Evolutionary conservation across 2,888 invertebrate species (phyloP), one percentile per base, ranked within the genome.

Genomic region (Microctonus hyperodae): DNA sequence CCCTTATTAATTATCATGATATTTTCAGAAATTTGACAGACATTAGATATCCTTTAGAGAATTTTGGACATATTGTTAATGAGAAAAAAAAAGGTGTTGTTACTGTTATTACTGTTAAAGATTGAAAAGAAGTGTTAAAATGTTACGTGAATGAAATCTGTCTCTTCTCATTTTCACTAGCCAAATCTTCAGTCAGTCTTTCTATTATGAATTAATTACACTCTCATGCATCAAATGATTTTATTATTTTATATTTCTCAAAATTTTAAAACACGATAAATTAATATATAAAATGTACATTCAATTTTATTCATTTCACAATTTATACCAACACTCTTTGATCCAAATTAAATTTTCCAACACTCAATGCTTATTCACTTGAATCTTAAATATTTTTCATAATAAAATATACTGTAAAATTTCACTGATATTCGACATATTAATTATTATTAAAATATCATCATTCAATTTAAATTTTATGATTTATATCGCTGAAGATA

Each of bases 81-180:
- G 70, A 68, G 75, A 70, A 74, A 73, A 69, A 78, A 51, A 51
- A 37, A 59, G n/a, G 44, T 59, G 61, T 62, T 62, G 50, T 62
- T 62, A 62, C 25, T 53, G 53, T 62, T 81, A 79, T 80, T 81
- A 78, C 78, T 81, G 81, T 80, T 81, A 78, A 78, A 77, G 76
- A 75, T 79, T 44, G 40, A 79, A 79, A 65, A 70, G 73, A 77
- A 75, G 72, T 74, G 75, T 77, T 79, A 73, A 69, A 72, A 76
- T 78, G 76, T 79, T 80, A 75, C 74, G n/a, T 2, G 3, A 44
- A 44, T 6, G 16, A 44, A 44, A n/a, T 16, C 7, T 44, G 28
- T 28, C 28, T 5, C 28, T 7, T 44, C 1, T n/a, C 2, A 44
- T 16, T n/a, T 16, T 6, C 37, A n/a, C 37, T n/a, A 6, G n/a